Evolutionary conservation across 2,113 vertebrate species (phyloP).

Genomic region (Psittacula cyanocephala): DNA sequence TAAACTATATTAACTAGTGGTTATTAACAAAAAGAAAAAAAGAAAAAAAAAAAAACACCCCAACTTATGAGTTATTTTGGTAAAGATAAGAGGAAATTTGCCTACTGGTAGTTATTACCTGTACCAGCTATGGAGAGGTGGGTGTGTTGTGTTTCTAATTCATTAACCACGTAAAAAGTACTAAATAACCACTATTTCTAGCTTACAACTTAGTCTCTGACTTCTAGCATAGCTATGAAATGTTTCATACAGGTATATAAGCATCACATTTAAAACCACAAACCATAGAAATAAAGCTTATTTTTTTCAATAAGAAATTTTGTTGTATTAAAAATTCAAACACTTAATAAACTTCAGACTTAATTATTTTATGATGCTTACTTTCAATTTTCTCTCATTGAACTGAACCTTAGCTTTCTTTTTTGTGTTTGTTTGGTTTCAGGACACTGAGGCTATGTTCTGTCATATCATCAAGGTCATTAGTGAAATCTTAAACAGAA

Average conservation of each 20-base stretch:
- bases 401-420: not conserved
- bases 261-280: not conserved
- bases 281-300: not conserved
- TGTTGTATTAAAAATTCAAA: not conserved
- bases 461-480: not conserved
- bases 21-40: not conserved
- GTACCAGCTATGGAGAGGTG: fast-evolving
- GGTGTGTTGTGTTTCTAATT: not conserved
- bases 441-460: not conserved
- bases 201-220: not conserved
- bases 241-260: not conserved
- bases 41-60: too few relatives aligned
- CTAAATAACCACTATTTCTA: not conserved
- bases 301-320: not conserved
- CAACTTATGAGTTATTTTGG: not conserved
- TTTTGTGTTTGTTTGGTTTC: not conserved
- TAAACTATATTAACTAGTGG: not conserved
- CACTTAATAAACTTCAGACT: not conserved
- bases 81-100: not conserved
- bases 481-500: not conserved
- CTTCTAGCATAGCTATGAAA: not conserved
- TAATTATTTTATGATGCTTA: not conserved
- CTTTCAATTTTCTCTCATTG: not conserved
- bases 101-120: not conserved
- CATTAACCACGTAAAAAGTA: not conserved